phyloP scores from a whole-genome alignment of 2,113 vertebrate species.

The Hirundichthys speculiger region DNA sequence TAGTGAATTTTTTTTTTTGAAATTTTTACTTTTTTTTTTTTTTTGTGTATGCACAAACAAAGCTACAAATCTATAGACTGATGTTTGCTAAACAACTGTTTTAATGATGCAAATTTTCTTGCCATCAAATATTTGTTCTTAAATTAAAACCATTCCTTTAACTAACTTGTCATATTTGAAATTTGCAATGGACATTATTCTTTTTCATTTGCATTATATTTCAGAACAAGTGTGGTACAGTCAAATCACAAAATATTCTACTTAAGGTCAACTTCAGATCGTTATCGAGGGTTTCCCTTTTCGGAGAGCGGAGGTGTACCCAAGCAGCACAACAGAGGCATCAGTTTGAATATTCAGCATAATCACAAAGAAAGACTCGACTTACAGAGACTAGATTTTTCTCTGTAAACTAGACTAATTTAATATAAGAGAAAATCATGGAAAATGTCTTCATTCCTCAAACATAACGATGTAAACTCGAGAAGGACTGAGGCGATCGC shows the following conservation, averaged over 20 bases:
- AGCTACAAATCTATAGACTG: no score
- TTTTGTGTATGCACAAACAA: no score
- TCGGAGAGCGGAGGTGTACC: neutral
- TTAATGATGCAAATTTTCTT: no score
- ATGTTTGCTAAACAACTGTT: no score
- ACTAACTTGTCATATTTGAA: neutral
- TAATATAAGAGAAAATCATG: conserved; percentile 49
- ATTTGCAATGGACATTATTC: neutral
- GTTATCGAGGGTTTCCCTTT: conserved; percentile 20
- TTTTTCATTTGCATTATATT: conserved; percentile 27
- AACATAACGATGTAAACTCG: conserved; percentile 71
- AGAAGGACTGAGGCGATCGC: conserved; percentile 19
- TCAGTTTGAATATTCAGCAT: conserved; percentile 17
- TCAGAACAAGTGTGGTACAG: conserved; percentile 12
- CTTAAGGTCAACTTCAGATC: conserved; percentile 29
- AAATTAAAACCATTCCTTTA: neutral
- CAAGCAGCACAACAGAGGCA: conserved; percentile 32
- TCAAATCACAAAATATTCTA: conserved; percentile 53
- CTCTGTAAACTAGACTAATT: conserved; percentile 51
- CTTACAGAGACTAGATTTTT: conserved; percentile 16
- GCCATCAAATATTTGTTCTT: no score
- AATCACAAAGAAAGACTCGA: conserved; percentile 42
- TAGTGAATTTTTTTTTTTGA: no score
- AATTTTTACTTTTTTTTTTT: no score
- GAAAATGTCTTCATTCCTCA: conserved; percentile 55